Base-by-base conservation (phyloP, 2,888 invertebrate species). In the Melieria omissa region DNA sequence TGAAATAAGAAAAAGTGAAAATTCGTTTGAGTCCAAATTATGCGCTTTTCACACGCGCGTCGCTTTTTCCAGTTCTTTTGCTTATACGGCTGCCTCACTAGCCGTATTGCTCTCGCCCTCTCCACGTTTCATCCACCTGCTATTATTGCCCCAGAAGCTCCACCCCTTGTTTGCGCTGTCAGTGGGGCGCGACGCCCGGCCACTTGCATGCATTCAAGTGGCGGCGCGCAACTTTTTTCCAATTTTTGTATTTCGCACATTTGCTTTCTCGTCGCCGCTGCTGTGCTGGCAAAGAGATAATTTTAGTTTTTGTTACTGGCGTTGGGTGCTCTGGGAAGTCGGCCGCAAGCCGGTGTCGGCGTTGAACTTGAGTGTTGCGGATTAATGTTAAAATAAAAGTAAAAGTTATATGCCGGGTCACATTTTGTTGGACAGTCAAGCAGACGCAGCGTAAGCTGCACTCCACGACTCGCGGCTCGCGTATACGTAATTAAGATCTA, bases 11-110 rank as follows among this genome's bases (percentile, higher is more conserved):
- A 82, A 82, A 82, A 82, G 82, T 82, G 82, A 82, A 82, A 82
- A 82, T 81, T 81, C 81, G 82, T 81, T 79, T 78, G 82, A 78
- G 81, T 81, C 77, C 78, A 81, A 82, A 82, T 80, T 82, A 82
- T 82, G 82, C 82, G 82, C 82, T 81, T 82, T 82, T 82, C 82
- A 82, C 82, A 82, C 82, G 82, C 77, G 79, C 78, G 57, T 45
- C 73, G 9, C 44, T 29, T 29, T 29, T 29, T 29, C 29, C 12
- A 14, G 29, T 29, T 29, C 29, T 29, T 29, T 29, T 29, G 29
- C 29, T 29, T 29, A 29, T 29, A 29, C 29, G 29, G 29, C 29
- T 29, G 3, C 29, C 29, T 29, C 29, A 29, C 29, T 29, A 29
- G 29, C 29, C 29, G 29, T 29, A 29, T 29, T 29, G 3, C 29